phyloP scores from a whole-genome alignment of 2,113 vertebrate species.

The Hemiprocne comata region DNA sequence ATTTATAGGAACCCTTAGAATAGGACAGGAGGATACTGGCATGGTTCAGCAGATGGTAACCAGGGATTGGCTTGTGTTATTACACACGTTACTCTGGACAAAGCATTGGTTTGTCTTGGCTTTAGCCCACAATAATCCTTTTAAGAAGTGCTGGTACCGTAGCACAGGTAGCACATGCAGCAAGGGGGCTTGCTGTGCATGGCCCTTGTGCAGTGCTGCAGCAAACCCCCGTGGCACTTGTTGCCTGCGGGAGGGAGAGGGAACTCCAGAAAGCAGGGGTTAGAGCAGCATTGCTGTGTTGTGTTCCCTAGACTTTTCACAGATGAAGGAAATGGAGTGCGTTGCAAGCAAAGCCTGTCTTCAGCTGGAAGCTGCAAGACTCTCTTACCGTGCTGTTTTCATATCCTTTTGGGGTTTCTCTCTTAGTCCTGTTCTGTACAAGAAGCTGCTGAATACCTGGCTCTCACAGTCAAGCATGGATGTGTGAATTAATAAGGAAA shows the following conservation, averaged over 20 bases:
- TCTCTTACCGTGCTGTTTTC: slow-evolving; percentile 10
- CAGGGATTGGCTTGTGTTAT: neutral
- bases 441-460: neutral
- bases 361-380: neutral
- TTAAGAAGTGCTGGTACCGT: neutral
- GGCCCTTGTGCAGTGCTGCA: neutral
- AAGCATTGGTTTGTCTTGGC: neutral
- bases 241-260: neutral
- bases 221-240: neutral
- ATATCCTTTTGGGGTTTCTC: slow-evolving; percentile 12
- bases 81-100: neutral
- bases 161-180: neutral
- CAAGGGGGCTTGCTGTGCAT: neutral
- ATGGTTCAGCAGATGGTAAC: neutral
- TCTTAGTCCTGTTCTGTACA: neutral
- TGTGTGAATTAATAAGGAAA: slow-evolving; percentile 31
- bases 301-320: neutral
- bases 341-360: neutral
- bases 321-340: neutral
- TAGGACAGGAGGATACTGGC: neutral
- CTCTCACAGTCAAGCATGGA: neutral
- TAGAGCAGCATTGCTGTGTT: neutral
- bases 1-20: neutral
- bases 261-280: neutral
- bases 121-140: neutral